These are phyloP conservation scores for Pachymerium ferrugineum DNA, from an alignment of 2,888 invertebrate species.

Conservation along the genomic window DNA sequence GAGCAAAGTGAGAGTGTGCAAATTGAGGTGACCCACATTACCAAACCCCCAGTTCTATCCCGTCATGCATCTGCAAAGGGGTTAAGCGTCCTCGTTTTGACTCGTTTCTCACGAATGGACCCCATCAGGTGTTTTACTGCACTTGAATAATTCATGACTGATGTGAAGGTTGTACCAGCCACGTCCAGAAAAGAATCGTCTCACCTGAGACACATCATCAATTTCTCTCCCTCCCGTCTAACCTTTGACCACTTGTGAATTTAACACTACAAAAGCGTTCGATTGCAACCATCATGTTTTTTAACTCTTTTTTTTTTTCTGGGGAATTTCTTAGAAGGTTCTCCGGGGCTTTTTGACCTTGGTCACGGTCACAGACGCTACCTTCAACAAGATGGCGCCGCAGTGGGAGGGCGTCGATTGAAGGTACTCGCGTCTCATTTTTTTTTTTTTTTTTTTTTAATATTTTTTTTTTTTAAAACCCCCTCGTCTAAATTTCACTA, in stretches of 20 bases:
- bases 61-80: not conserved
- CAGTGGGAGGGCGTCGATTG: not conserved
- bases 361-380: conserved; percentile 2
- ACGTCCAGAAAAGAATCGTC: not conserved
- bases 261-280: not conserved
- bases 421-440: not conserved
- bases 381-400: too few species aligned
- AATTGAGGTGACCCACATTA: not conserved
- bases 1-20: too few species aligned
- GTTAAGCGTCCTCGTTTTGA: not conserved
- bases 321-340: not conserved
- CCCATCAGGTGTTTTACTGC: not conserved
- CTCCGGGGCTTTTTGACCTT: not conserved
- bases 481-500: too few species aligned
- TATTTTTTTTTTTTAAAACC: not conserved
- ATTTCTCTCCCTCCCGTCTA: not conserved
- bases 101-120: not conserved
- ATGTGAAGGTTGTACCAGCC: too few species aligned
- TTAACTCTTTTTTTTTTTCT: not conserved
- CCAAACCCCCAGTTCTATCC: not conserved
- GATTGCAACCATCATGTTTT: not conserved
- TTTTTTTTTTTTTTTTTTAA: not conserved
- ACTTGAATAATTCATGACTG: not conserved
- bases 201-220: not conserved
- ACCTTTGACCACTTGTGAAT: conserved; percentile 2